Conservation (phyloP, 2,113 vertebrate genomes). For the Triplophysa tibetana region DNA sequence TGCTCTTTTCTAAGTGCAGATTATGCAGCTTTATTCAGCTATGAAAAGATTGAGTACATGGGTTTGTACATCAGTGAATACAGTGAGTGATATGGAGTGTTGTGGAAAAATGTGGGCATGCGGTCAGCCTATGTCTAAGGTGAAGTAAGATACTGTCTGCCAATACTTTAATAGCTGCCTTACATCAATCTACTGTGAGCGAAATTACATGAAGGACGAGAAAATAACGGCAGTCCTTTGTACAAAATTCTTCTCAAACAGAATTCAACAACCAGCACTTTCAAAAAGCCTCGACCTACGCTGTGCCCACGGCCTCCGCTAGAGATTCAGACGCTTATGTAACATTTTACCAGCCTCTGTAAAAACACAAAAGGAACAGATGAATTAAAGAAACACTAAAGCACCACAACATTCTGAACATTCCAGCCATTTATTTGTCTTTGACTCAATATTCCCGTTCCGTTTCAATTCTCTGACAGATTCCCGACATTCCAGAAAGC, state of each 20-base stretch:
- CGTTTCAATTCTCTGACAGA: slow-evolving; percentile 58
- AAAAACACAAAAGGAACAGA: slow-evolving; percentile 48
- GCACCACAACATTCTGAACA: slow-evolving; percentile 56
- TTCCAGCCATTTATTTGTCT: slow-evolving; percentile 67
- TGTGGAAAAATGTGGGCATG: not conserved
- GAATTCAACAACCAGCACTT: slow-evolving; percentile 29
- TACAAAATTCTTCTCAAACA: not conserved
- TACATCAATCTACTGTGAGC: not conserved
- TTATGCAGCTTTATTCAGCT: not conserved
- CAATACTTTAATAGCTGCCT: not conserved
- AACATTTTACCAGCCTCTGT: slow-evolving; percentile 43
- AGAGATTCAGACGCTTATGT: slow-evolving; percentile 46
- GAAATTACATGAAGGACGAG: not conserved
- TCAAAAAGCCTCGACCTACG: slow-evolving; percentile 3
- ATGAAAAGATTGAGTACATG: not conserved
- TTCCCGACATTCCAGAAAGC: slow-evolving; percentile 68
- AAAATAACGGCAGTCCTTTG: slow-evolving; percentile 16
- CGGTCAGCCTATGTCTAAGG: not conserved
- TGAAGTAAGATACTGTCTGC: not conserved
- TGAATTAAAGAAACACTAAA: slow-evolving; percentile 45
- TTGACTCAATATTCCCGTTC: slow-evolving; percentile 65
- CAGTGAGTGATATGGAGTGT: not conserved
- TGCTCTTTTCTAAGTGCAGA: not conserved
- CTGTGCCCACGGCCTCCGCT: slow-evolving; percentile 18
- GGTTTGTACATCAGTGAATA: slow-evolving; percentile 6